phyloP scores from a whole-genome alignment of 2,888 invertebrate genomes.

The Habrosyne pyritoides region DNA sequence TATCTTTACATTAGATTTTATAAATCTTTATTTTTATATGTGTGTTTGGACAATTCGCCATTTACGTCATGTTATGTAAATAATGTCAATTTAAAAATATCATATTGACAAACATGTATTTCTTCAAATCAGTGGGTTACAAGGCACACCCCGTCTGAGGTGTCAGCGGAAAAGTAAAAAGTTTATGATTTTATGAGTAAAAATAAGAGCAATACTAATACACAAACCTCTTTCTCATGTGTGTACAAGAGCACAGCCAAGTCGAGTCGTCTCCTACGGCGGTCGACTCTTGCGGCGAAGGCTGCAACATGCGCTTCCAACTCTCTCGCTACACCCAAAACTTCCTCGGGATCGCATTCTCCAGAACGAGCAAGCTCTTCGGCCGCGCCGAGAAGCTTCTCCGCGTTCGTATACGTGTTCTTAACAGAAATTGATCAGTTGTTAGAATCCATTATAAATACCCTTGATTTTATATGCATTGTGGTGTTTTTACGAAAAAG shows the following conservation, averaged over 20 bases:
- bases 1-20: too few relatives aligned
- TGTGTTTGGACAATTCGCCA: too few relatives aligned
- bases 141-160: too few relatives aligned
- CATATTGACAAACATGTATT: too few relatives aligned
- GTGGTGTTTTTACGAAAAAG: background rate
- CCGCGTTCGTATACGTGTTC: conserved; percentile 99
- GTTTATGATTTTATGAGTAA: too few relatives aligned
- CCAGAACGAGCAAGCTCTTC: conserved; percentile 98
- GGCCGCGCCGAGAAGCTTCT: conserved; percentile 97
- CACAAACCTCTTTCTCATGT: conserved; percentile 94
- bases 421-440: conserved; percentile 59
- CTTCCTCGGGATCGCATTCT: conserved; percentile 98
- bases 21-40: too few relatives aligned
- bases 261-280: conserved; percentile 94
- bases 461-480: too few relatives aligned
- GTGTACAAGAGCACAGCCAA: conserved; percentile 97
- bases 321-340: conserved; percentile 96
- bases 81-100: too few relatives aligned
- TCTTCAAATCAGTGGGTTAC: too few relatives aligned
- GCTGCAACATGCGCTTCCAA: conserved; percentile 96
- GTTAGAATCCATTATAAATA: too few relatives aligned
- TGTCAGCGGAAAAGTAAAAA: too few relatives aligned
- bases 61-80: too few relatives aligned
- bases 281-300: conserved; percentile 96
- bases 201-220: background rate